Conservation (phyloP, 1,140 invertebrate species). For the Polypedilum pembai region DNA sequence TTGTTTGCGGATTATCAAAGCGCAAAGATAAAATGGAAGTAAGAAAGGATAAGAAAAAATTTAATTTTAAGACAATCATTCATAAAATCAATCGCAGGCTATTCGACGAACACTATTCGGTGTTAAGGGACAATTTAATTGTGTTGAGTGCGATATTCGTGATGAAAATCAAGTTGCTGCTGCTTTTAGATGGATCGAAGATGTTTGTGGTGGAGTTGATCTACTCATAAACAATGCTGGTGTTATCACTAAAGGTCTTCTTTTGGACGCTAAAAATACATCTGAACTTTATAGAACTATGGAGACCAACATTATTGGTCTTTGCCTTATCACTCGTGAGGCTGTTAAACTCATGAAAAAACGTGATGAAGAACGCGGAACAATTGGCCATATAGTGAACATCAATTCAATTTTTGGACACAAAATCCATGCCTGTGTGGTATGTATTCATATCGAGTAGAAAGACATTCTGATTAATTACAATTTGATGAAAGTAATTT, state of each 20-base stretch:
- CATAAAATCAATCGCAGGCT: background rate
- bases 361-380: slow-evolving; percentile 44
- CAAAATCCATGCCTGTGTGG: slow-evolving; percentile 34
- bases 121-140: slow-evolving; percentile 41
- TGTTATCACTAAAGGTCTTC: slow-evolving; percentile 32
- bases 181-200: slow-evolving; percentile 54
- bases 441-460: background rate
- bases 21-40: slow-evolving; percentile 45
- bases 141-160: slow-evolving; percentile 51
- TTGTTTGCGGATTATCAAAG: slow-evolving; percentile 50
- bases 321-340: slow-evolving; percentile 47
- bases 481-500: no score
- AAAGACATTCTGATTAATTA: no score
- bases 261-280: slow-evolving; percentile 43
- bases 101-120: slow-evolving; percentile 28
- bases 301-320: slow-evolving; percentile 47
- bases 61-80: background rate
- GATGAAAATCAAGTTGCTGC: slow-evolving; percentile 53
- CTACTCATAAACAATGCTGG: slow-evolving; percentile 47
- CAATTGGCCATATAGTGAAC: slow-evolving; percentile 57
- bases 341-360: slow-evolving; percentile 51
- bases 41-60: slow-evolving; percentile 23
- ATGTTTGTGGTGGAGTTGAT: slow-evolving; percentile 53
- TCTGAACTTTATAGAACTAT: slow-evolving; percentile 38
- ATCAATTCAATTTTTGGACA: slow-evolving; percentile 46